A percentile compares a stretch with the other conserved stretches of the same genome.
Conservation (phyloP, 2,113 vertebrate species). For the Hippocampus comes region DNA sequence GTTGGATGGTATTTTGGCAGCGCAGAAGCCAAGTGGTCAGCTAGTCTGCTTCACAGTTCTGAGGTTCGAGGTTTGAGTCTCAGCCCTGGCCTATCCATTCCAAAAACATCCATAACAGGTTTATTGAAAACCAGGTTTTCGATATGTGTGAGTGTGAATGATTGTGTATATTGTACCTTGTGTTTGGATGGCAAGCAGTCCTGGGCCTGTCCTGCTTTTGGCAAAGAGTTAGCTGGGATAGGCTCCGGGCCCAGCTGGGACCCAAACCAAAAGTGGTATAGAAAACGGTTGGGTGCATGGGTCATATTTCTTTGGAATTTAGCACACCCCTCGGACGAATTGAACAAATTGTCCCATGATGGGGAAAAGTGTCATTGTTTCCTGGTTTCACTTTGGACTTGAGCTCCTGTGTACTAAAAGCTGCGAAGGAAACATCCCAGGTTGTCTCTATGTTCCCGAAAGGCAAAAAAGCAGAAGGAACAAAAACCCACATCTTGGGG, state of each 20-base stretch:
- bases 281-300: not conserved
- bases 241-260: not conserved
- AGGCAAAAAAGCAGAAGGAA: conserved; percentile 34
- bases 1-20: not conserved
- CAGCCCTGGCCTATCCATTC: not conserved
- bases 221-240: not conserved
- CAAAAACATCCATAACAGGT: not conserved
- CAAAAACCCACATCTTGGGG: conserved; percentile 22
- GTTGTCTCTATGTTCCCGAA: conserved; percentile 58
- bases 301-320: not conserved
- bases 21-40: not conserved
- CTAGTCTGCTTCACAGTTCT: not conserved
- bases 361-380: not conserved
- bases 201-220: not conserved
- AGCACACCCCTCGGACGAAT: not conserved
- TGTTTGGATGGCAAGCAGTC: not conserved
- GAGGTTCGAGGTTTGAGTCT: not conserved
- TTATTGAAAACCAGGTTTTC: not conserved
- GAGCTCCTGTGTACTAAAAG: conserved; percentile 27
- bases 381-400: conserved; percentile 17
- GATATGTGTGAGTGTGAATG: not conserved
- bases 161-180: not conserved
- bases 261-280: not conserved
- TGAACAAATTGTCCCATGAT: not conserved
- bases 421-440: conserved; percentile 32